phyloP scores from a whole-genome alignment of 2,113 vertebrate species.

The Hippocampus guttulatus region DNA sequence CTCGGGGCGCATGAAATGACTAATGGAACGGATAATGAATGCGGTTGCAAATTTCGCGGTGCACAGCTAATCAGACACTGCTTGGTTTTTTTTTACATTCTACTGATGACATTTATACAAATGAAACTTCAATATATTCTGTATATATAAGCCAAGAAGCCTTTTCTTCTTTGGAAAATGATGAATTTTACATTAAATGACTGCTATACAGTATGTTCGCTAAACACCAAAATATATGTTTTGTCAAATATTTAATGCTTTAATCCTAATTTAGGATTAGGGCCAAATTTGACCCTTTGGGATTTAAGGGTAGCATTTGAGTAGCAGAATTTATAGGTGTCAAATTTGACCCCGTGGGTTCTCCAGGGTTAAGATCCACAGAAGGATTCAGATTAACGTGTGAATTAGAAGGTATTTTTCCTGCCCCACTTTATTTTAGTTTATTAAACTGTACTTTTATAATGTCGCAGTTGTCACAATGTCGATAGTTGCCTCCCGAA shows the following conservation, averaged over 20 bases:
- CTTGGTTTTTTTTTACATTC: background rate
- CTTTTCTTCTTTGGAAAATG: no score
- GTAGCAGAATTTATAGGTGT: no score
- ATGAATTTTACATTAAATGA: no score
- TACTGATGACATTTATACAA: background rate
- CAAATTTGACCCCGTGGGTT: no score
- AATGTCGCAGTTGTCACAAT: no score
- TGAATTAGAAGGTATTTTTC: background rate
- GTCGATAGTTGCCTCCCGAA: no score
- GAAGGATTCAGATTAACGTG: background rate
- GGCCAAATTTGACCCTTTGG: no score
- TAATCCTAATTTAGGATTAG: no score
- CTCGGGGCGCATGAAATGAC: background rate
- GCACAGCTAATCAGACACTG: background rate
- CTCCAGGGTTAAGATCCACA: background rate
- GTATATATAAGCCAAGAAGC: background rate
- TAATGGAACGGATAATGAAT: conserved; percentile 3
- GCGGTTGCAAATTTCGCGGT: background rate
- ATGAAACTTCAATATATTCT: background rate
- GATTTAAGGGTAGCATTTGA: no score
- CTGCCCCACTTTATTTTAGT: background rate
- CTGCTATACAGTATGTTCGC: no score
- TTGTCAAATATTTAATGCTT: no score
- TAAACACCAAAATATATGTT: no score
- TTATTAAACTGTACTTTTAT: background rate